These are phyloP conservation scores for Eilema griseolum DNA, from an alignment of 2,888 invertebrate genomes.

Conservation along the genomic window DNA sequence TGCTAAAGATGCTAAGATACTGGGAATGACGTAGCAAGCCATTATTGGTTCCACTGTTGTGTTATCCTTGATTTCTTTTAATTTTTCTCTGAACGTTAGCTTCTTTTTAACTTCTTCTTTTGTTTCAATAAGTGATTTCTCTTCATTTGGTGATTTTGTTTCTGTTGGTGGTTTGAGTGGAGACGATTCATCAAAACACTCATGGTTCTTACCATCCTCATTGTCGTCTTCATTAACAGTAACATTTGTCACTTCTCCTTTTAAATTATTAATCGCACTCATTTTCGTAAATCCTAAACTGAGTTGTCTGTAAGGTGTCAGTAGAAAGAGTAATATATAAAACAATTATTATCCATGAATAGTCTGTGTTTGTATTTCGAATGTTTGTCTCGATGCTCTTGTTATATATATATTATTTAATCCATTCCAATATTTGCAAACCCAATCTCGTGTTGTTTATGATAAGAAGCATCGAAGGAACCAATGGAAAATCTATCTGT, in stretches of 20 bases:
- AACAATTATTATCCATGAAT: slow-evolving; percentile 38
- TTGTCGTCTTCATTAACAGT: slow-evolving; percentile 41
- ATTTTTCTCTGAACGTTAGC: slow-evolving; percentile 64
- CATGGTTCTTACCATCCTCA: slow-evolving; percentile 53
- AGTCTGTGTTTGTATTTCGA: slow-evolving; percentile 45
- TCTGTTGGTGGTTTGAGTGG: slow-evolving; percentile 63
- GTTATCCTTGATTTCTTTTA: slow-evolving; percentile 79
- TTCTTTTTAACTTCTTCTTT: slow-evolving; percentile 56
- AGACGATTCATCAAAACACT: slow-evolving; percentile 58
- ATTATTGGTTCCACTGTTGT: slow-evolving; percentile 92
- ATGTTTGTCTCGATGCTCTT: slow-evolving; percentile 48
- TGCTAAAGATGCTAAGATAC: slow-evolving; percentile 90
- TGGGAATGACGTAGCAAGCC: slow-evolving; percentile 90
- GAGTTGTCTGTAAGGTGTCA: slow-evolving; percentile 27
- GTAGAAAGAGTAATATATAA: slow-evolving; percentile 42
- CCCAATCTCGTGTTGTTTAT: slow-evolving; percentile 48
- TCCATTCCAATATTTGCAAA: slow-evolving; percentile 67
- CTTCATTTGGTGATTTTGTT: slow-evolving; percentile 34
- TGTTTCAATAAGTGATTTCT: slow-evolving; percentile 35
- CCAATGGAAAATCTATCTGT: slow-evolving; percentile 32
- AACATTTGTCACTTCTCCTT: slow-evolving; percentile 33
- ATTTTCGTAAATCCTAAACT: slow-evolving; percentile 24
- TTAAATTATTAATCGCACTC: slow-evolving; percentile 29
- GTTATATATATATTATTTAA: slow-evolving; percentile 55
- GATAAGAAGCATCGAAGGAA: slow-evolving; percentile 54